phyloP scores from a whole-genome alignment of 1,140 invertebrate genomes.

The Tetramorium simillimum region DNA sequence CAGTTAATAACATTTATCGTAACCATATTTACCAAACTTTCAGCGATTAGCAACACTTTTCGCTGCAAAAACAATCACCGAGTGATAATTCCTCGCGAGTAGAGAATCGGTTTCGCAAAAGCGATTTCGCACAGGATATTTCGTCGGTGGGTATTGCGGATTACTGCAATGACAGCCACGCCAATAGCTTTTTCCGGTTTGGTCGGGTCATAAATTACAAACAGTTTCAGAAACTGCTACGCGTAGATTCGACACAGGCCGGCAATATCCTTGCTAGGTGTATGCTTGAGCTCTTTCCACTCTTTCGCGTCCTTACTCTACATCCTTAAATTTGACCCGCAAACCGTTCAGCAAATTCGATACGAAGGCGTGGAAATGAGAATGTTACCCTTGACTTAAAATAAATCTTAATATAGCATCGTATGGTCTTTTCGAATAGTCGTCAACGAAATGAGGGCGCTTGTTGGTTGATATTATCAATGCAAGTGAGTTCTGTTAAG shows the following conservation, averaged over 20 bases:
- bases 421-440: not conserved
- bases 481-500: not conserved
- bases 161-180: conserved; percentile 21
- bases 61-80: conserved; percentile 3
- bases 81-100: conserved; percentile 27
- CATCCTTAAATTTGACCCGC: conserved; percentile 1
- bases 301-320: not conserved
- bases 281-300: not conserved
- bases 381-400: conserved; percentile 9
- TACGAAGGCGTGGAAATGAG: not conserved
- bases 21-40: conserved; percentile 25
- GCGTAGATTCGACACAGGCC: conserved; percentile 10
- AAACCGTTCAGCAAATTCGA: conserved; percentile 7
- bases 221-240: conserved; percentile 28
- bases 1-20: conserved; percentile 17
- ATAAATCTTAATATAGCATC: not conserved
- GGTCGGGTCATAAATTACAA: conserved; percentile 25
- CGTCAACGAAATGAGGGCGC: not conserved
- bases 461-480: conserved; percentile 18
- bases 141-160: conserved; percentile 26
- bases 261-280: conserved; percentile 27
- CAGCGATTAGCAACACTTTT: not conserved
- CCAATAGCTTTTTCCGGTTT: conserved; percentile 46
- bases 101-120: not conserved
- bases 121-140: conserved; percentile 46